Base-by-base conservation (phyloP, 2,113 vertebrate genomes). In the Nansenia antarctica region DNA sequence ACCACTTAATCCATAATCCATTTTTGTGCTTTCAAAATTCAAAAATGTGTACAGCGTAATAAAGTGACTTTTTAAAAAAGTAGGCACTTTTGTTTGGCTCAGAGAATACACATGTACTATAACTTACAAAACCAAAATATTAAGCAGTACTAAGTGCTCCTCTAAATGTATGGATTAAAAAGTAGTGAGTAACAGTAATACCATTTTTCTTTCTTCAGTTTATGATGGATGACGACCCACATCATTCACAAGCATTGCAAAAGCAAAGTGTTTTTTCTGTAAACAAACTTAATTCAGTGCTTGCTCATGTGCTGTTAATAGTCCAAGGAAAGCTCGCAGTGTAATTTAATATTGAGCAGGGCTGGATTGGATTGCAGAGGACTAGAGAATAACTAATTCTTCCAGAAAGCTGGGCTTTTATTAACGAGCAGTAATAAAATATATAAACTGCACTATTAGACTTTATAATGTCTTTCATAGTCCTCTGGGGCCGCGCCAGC, bases 381-480 rank as follows among this genome's bases (percentile, higher is more conserved):
- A 91, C 76, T 74, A 86, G 78, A 88, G 76, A 87, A 87, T 81
- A 81, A 82, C 76, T 82, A 83, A 80, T 85, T 87, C 82, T 77
- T 87, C 72, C 85, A 87, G 82, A 87, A 81, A 62, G 81, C 82
- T 42, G 37, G 78, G 68, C 82, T 85, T 83, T 86, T 83, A 89
- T 90, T 90, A 91, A 93, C 82, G 65, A 90, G 84, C 77, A 66
- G 81, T 87, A 89, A 90, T 89, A 90, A 91, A 92, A 78, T 83
- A 89, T 86, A 91, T 89, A 93, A 89, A 91, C 85, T 88, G 83
- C 82, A 85, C 86, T 86, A 84, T 90, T 91, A 86, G 85, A 87
- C 82, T 92, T 87, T 88, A 90, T 90, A 89, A 88, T 89, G 88
- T 88, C 82, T 89, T 91, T 89, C 86, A 86, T 82, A 83, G 89